Evolutionary conservation across 2,888 invertebrate genomes (phyloP), one percentile per base, ranked within the genome.

Genomic region (Drosophila stalkeri): DNA sequence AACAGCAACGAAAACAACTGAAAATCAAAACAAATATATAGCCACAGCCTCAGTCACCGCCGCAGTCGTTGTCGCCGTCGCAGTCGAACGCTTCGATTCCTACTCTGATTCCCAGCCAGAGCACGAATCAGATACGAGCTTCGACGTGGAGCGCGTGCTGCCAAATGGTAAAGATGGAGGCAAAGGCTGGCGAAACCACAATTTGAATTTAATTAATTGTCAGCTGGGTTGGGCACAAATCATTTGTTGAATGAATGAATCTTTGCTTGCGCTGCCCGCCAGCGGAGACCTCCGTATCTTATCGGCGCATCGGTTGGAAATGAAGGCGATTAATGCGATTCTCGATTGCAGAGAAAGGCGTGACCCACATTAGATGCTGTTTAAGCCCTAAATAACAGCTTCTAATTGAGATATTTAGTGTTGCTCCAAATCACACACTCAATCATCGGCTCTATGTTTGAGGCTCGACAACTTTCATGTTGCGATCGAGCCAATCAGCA

Each of bases 381-480:
- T 63, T 68, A 69, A 69, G 65, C 86, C 83, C 77, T 75, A 75
- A 69, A 82, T 79, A 72, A 77, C 72, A 67, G 62, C 83, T 76
- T 81, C 83, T 88, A 88, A 86, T 88, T 88, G 86, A 86, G 88
- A 77, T 88, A 86, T 86, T 86, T 86, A 86, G 85, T 81, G 86
- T 86, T 86, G 85, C 88, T 86, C 85, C 75, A 83, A 83, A 86
- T 83, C 83, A 77, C 88, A 80, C 59, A 72, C 55, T 55, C 39
- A 55, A 55, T 55, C 60, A 54, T 70, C 60, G 54, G 20, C 31
- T 33, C 5, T 33, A 23, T 23, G 39, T 33, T 12, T 16, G 33
- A 37, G 16, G 43, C 46, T 27, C 47, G 61, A 47, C 64, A 63
- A 70, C 82, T 82, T 77, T 77, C 88, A 75, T 79, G 88, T 74